Evolutionary conservation across 2,888 invertebrate species (phyloP).

Genomic region (Lithophane leautieri): DNA sequence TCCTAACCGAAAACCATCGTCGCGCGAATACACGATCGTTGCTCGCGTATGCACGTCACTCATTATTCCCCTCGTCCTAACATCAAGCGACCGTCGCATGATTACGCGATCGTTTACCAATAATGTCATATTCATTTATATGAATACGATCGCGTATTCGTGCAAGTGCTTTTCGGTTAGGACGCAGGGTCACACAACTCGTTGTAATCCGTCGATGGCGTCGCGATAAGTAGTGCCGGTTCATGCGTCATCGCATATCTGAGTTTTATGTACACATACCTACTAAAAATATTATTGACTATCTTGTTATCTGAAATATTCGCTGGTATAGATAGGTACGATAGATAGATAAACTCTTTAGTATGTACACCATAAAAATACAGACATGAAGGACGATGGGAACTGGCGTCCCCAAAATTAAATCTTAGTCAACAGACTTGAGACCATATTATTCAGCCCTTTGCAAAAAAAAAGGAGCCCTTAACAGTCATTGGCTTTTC

Average conservation of each 20-base stretch:
- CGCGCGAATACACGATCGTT: not conserved
- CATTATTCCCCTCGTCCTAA: not conserved
- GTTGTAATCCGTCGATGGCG: not conserved
- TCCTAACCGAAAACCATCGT: not conserved
- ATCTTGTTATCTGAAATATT: conserved; percentile 19
- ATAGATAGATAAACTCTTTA: too few species aligned
- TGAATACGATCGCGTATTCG: not conserved
- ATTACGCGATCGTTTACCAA: not conserved
- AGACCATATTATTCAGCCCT: too few species aligned
- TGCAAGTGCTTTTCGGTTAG: not conserved
- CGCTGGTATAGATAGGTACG: too few species aligned
- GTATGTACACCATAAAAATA: too few species aligned
- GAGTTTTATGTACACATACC: not conserved
- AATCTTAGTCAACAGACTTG: too few species aligned
- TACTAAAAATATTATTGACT: conserved; percentile 1
- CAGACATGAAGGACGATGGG: too few species aligned
- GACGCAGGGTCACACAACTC: not conserved
- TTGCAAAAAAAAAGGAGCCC: too few species aligned
- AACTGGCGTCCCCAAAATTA: too few species aligned
- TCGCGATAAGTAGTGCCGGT: not conserved
- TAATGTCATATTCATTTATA: not conserved
- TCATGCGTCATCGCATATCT: not conserved
- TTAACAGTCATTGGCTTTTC: too few species aligned
- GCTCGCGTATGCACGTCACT: not conserved
- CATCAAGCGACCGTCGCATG: not conserved